Evolutionary conservation across 2,888 invertebrate species (phyloP), one percentile per base, ranked within the genome.

Genomic region (Ptilodon capucinus): DNA sequence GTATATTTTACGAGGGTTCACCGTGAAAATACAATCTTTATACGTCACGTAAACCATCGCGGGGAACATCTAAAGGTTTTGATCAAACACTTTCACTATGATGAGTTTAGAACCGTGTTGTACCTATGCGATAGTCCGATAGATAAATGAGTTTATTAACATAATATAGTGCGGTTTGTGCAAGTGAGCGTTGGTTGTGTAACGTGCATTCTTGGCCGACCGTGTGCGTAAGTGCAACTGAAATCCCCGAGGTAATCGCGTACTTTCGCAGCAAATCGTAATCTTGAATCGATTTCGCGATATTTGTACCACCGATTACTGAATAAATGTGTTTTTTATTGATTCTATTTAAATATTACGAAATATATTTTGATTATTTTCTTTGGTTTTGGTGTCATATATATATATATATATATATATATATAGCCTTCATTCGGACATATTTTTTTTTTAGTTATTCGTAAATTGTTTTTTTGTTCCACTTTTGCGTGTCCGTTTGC

Each of bases 171-270:
- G 44, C 52, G 41, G 63, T 68, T 67, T 62, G 59, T 68, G 70
- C 71, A 73, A 79, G 75, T 75, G 76, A 76, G 67, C 60, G 71
- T 60, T 61, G 40, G 51, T 85, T 83, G 74, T 70, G 79, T 74
- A 81, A 84, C 23, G 54, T 68, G 74, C 80, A 84, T 84, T 81
- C 84, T 75, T 79, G 78, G 64, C 71, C 62, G 52, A 62, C 71
- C 64, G 71, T 71, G 74, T 78, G 82, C 84, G 83, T 80, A 79
- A 72, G 79, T 78, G 75, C 69, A 70, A 54, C 71, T 74, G 73
- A 78, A 79, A 60, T 28, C 28, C 58, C 51, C 56, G 55, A 62
- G 57, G 60, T 48, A 62, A 64, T 64, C 57, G 53, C 64, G 59
- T 49, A 64, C 65, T 58, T 60, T 69, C 59, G 64, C 62, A 41